Conservation (phyloP, 2,888 invertebrate species). For the Entomobrya multifasciata region DNA sequence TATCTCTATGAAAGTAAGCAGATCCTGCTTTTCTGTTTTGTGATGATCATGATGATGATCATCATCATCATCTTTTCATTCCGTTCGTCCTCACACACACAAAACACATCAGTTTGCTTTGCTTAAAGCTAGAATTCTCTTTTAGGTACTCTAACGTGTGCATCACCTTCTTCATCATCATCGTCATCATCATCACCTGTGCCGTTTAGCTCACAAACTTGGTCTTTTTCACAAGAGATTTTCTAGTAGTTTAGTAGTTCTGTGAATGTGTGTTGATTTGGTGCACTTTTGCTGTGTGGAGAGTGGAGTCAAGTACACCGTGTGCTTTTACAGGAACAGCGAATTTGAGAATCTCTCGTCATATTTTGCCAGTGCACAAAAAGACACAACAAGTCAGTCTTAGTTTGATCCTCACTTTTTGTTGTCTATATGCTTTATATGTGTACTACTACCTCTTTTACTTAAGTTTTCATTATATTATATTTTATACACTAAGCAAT, state of each 20-base stretch:
- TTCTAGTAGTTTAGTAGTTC: background rate
- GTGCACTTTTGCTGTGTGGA: conserved; percentile 9
- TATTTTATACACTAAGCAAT: conserved; percentile 26
- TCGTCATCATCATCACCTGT: conserved; percentile 40
- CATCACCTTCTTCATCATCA: conserved; percentile 38
- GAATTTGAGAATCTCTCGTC: too few relatives aligned
- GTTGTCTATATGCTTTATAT: background rate
- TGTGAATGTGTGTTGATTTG: conserved; percentile 36
- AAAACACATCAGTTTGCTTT: conserved; percentile 3
- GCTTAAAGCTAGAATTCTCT: conserved; percentile 3
- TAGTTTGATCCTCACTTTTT: conserved; percentile 26
- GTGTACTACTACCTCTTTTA: background rate
- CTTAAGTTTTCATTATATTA: background rate
- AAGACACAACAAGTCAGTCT: conserved; percentile 15
- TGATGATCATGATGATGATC: conserved; percentile 4
- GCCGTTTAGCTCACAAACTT: conserved; percentile 17
- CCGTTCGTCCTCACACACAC: conserved; percentile 26
- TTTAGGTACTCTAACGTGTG: conserved; percentile 43
- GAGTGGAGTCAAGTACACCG: background rate
- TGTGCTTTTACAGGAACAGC: background rate
- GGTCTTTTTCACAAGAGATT: background rate
- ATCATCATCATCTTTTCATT: background rate
- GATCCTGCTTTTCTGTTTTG: conserved; percentile 47
- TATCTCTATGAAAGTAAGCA: conserved; percentile 53
- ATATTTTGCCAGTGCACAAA: background rate